Evolutionary conservation across 2,113 vertebrate species (phyloP), one percentile per base, ranked within the genome.

Genomic region (cattle (Bos taurus)): DNA sequence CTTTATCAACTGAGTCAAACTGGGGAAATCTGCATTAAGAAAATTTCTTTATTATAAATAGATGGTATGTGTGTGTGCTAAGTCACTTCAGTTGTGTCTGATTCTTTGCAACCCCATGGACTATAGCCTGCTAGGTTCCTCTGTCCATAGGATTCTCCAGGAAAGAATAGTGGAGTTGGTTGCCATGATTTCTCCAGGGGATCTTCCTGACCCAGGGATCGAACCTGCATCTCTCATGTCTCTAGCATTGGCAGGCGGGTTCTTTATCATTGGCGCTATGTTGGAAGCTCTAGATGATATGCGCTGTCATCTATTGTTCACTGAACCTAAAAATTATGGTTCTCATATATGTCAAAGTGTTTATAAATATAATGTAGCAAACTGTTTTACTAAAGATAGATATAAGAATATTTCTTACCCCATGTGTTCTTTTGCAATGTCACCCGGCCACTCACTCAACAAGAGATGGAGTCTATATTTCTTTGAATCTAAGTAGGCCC

Each of bases 101-200:
- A 71, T 71, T 71, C 19, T 71, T 71, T 71, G n/a, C 0, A 0
- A 40, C n/a, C 67, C 2, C 0, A 5, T 40, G 19, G 5, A 23
- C n/a, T 71, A 71, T 23, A 71, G 19, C n/a, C 19, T 36, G n/a
- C 19, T 9, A 71, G n/a, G 64, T 71, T 36, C 64, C 64, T 23
- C 67, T 71, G n/a, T 71, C 67, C 19, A 40, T 40, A 36, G n/a
- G 19, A 71, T 71, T 71, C 67, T 71, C n/a, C 19, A 71, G n/a
- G n/a, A 19, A 71, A 71, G 19, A 71, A 71, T 12, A 71, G 67
- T 23, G 67, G n/a, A 71, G n/a, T 12, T 23, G 19, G 67, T 23
- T 71, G 67, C n/a, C 19, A 71, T 71, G 67, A 71, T 23, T 71
- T 19, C n/a, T 71, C n/a, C n/a, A 36, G n/a, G 67, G n/a, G 19